Evolutionary conservation across 1,140 invertebrate genomes (phyloP).

Genomic region (Neuroterus valhalla): DNA sequence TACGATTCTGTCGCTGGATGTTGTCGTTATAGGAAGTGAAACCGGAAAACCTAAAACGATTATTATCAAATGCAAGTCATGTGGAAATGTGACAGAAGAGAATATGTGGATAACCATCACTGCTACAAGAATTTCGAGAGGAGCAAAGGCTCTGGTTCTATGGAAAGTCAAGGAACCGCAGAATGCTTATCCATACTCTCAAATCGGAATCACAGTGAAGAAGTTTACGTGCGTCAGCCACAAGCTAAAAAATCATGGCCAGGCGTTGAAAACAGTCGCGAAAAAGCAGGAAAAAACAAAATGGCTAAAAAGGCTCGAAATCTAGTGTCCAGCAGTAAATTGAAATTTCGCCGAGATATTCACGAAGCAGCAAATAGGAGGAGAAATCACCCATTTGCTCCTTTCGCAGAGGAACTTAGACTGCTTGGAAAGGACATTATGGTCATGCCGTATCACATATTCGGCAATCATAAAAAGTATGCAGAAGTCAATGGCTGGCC

Average conservation of each 20-base stretch:
- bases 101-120: neutral
- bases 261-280: neutral
- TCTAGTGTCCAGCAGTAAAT: neutral
- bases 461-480: neutral
- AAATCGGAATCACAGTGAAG: neutral
- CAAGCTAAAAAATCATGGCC: neutral
- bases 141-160: neutral
- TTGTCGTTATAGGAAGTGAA: neutral
- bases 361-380: neutral
- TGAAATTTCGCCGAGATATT: neutral
- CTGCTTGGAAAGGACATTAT: neutral
- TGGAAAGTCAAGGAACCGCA: neutral
- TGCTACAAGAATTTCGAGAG: neutral
- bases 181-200: neutral
- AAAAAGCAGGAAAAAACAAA: too few relatives aligned
- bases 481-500: neutral
- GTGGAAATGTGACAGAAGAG: neutral
- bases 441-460: neutral
- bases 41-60: neutral
- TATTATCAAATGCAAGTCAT: neutral
- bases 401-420: neutral
- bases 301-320: neutral
- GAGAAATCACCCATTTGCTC: neutral
- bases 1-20: neutral
- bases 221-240: neutral